Evolutionary conservation across 2,113 vertebrate genomes (phyloP), one percentile per base, ranked within the genome.

Genomic region (Pseudorasbora parva): DNA sequence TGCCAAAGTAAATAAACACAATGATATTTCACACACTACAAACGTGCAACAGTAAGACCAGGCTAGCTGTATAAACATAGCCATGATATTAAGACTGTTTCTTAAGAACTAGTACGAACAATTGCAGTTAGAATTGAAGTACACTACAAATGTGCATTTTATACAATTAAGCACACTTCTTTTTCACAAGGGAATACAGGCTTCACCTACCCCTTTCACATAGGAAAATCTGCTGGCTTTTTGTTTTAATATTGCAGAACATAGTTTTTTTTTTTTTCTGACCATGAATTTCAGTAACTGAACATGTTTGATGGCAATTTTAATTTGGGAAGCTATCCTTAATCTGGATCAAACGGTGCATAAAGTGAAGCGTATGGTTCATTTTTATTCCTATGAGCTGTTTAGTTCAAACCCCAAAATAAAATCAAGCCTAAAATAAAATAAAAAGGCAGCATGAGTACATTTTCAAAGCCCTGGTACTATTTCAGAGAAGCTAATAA

Each of bases 1-100:
- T 81, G 56, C 47, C 78, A 10, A 45, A 84, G 78, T 82, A 82
- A 87, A 82, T 85, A 82, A 82, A 85, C 82, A 84, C 68, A 60
- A 78, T 82, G 73, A 87, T 84, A 74, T 82, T 85, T 87, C 79
- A 85, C 43, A 15, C 73, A 49, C 62, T 79, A 66, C 68, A 85
- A 78, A 84, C 21, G 49, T 7, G 14, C 30, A 30, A 12, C 23
- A 12, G 49, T n/a, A 37, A 51, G 56, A 64, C 15, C 47, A 25
- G 47, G 2, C 17, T 1, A 12, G 10, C 12, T 47, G 45, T 11
- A 47, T 12, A 12, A 47, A 47, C 2, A 47, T 2, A 47, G 11
- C 45, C 11, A 47, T 47, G 11, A 47, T 47, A 3, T 47, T 47
- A 45, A 45, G 43, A 45, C 3, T 45, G 43, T 45, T 9, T 45